Conservation (phyloP, 1,140 invertebrate species). For the Mamestra configurata region DNA sequence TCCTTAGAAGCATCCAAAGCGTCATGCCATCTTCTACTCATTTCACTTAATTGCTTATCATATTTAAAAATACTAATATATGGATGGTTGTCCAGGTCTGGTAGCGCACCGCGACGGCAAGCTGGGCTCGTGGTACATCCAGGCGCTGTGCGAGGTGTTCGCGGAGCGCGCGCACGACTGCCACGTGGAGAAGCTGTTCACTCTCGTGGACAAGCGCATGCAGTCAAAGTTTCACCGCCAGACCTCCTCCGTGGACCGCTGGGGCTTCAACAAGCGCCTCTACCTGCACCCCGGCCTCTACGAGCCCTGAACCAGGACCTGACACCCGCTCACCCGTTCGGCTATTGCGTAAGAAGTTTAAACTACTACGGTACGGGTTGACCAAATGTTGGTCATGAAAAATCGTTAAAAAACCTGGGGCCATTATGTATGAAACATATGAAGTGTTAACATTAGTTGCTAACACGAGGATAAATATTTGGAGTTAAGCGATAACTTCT, state of each 20-base stretch:
- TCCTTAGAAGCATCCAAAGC: background rate
- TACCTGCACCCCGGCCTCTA: conserved; percentile 90
- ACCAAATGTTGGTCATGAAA: too few species aligned
- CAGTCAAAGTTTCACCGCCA: conserved; percentile 81
- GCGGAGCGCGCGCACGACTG: conserved; percentile 90
- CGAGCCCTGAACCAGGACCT: background rate
- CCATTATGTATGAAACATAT: too few species aligned
- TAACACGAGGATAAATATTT: too few species aligned
- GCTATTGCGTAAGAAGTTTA: background rate
- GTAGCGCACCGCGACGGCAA: conserved; percentile 90
- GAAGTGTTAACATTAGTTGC: too few species aligned
- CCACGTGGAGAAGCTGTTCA: conserved; percentile 91
- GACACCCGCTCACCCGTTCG: background rate
- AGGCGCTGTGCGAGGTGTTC: conserved; percentile 92
- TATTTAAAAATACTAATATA: background rate
- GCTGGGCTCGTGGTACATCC: conserved; percentile 93
- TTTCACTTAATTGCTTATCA: background rate
- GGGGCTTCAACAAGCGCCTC: conserved; percentile 90
- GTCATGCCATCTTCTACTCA: background rate
- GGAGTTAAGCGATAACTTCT: too few species aligned
- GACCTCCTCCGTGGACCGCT: conserved; percentile 87
- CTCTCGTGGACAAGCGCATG: conserved; percentile 88
- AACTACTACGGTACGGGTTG: too few species aligned
- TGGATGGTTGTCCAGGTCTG: conserved; percentile 81
- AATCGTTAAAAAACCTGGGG: too few species aligned